These are phyloP conservation scores for Drosophila lacicola DNA, from an alignment of 2,888 invertebrate species.

Conservation along the genomic window DNA sequence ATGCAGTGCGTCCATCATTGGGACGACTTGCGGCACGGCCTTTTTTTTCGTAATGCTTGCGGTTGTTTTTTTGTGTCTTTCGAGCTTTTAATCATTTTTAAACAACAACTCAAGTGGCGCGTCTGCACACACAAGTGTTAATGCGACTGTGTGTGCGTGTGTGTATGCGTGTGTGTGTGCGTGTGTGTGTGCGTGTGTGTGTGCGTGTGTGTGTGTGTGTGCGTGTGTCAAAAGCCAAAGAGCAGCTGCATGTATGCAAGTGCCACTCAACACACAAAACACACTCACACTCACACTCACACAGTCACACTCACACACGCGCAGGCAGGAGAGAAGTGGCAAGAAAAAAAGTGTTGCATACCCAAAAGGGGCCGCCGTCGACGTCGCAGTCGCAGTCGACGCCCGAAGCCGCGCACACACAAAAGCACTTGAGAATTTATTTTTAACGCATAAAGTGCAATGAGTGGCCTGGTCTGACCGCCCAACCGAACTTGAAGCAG, in stretches of 20 bases:
- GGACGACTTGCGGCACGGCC: background rate
- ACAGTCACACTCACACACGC: slow-evolving; percentile 13
- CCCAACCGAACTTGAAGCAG: slow-evolving; percentile 32
- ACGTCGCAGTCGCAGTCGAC: slow-evolving; percentile 15
- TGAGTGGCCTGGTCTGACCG: slow-evolving; percentile 55
- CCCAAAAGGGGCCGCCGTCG: slow-evolving; percentile 44
- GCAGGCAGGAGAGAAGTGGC: slow-evolving; percentile 9
- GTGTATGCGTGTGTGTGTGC: slow-evolving; percentile 25
- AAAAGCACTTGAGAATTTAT: slow-evolving; percentile 68
- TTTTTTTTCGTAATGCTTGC: slow-evolving; percentile 33
- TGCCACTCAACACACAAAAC: slow-evolving; percentile 66
- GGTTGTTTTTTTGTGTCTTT: slow-evolving; percentile 18
- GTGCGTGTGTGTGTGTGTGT: slow-evolving; percentile 25
- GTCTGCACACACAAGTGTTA: slow-evolving; percentile 51
- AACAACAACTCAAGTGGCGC: slow-evolving; percentile 64
- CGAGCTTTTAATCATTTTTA: slow-evolving; percentile 71
- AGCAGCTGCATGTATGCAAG: slow-evolving; percentile 54
- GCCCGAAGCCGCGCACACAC: slow-evolving; percentile 43
- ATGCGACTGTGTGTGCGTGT: slow-evolving; percentile 35
- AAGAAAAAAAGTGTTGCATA: slow-evolving; percentile 59
- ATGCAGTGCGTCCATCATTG: slow-evolving; percentile 12
- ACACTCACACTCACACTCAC: slow-evolving; percentile 22
- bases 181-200: slow-evolving; percentile 28
- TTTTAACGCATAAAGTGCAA: slow-evolving; percentile 66
- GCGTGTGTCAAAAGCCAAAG: slow-evolving; percentile 60